These are phyloP conservation scores for Kuschelorhynchus macadamiae DNA, from an alignment of 2,888 invertebrate genomes.

Conservation along the genomic window DNA sequence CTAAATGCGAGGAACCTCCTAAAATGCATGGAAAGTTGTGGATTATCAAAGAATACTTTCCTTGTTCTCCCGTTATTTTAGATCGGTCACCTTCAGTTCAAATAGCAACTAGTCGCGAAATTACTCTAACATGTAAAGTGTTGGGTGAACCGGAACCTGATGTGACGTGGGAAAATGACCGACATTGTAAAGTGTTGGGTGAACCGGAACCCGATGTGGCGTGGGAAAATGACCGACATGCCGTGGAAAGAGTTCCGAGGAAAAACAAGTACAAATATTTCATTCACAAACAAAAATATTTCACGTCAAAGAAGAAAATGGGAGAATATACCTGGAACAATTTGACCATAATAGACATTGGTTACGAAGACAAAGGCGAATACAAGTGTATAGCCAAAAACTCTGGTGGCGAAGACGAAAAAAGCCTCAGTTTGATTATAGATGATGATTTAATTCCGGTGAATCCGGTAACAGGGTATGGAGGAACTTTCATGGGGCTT, in stretches of 20 bases:
- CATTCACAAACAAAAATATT: slow-evolving; percentile 72
- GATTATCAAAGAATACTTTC: slow-evolving; percentile 84
- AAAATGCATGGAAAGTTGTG: slow-evolving; percentile 79
- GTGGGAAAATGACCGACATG: slow-evolving; percentile 79
- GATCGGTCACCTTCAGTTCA: slow-evolving; percentile 75
- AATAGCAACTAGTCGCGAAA: slow-evolving; percentile 75
- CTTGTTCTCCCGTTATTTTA: slow-evolving; percentile 84
- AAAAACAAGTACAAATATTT: too few species aligned
- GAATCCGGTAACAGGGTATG: slow-evolving; percentile 51
- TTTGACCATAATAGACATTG: slow-evolving; percentile 70
- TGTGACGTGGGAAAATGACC: slow-evolving; percentile 78
- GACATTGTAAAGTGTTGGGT: slow-evolving; percentile 75
- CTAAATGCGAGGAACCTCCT: slow-evolving; percentile 80
- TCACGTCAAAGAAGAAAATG: slow-evolving; percentile 58
- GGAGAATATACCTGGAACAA: slow-evolving; percentile 72
- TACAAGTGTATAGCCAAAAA: slow-evolving; percentile 85
- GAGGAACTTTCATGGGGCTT: slow-evolving; percentile 69
- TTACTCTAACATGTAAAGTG: slow-evolving; percentile 80
- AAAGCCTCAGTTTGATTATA: slow-evolving; percentile 77
- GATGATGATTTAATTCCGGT: slow-evolving; percentile 60
- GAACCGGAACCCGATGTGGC: slow-evolving; percentile 83
- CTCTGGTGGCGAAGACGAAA: slow-evolving; percentile 84
- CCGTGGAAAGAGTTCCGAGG: slow-evolving; percentile 72
- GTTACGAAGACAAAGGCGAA: slow-evolving; percentile 70
- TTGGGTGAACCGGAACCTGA: slow-evolving; percentile 78